These are phyloP conservation scores for Lepidocolaptes lacrymiger DNA, from an alignment of 2,797 vertebrate genomes.

Conservation along the genomic window DNA sequence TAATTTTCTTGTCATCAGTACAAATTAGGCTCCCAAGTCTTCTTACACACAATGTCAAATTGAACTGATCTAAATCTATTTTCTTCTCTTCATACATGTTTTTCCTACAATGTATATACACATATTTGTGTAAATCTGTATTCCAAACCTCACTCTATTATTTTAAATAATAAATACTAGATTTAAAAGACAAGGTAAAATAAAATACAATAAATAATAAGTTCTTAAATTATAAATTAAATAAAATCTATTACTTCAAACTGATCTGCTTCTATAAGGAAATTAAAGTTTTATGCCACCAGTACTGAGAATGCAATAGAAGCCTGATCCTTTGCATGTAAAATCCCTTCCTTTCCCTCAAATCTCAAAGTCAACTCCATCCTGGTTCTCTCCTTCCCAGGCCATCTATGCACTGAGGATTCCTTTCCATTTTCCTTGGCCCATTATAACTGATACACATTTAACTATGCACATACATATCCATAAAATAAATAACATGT, in stretches of 20 bases:
- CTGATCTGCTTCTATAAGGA: background rate
- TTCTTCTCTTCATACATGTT: background rate
- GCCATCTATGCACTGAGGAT: background rate
- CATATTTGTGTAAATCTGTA: accelerated
- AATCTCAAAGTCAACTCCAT: background rate
- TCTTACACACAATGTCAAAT: background rate
- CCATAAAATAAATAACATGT: background rate
- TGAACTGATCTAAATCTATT: background rate
- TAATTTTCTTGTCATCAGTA: background rate
- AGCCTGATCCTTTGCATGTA: background rate
- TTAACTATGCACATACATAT: background rate
- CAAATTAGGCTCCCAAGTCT: background rate
- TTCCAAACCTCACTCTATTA: background rate
- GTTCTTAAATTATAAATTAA: background rate
- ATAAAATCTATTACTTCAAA: constrained; percentile 7
- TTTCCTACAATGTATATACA: background rate
- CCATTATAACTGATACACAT: background rate
- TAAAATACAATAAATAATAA: background rate
- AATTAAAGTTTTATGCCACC: constrained; percentile 1
- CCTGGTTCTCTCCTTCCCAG: background rate
- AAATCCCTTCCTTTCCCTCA: background rate
- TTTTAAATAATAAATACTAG: background rate
- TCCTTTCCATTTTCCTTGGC: background rate
- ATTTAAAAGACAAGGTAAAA: background rate
- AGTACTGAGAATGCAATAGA: background rate